These are phyloP conservation scores for Podarcis muralis DNA, from an alignment of 2,113 vertebrate genomes.

Conservation along the genomic window DNA sequence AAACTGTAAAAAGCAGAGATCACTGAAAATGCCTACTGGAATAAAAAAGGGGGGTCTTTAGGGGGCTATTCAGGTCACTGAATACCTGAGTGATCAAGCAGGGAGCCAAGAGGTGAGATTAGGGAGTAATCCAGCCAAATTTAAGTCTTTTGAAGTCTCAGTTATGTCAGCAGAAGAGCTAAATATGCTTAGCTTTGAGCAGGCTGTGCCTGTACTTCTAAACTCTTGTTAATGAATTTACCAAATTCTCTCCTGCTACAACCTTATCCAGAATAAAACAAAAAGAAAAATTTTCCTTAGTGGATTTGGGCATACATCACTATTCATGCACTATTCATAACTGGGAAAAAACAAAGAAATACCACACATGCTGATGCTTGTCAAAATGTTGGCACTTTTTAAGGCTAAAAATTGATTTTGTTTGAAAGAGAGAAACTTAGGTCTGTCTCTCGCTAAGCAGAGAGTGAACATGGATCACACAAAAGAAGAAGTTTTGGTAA, in stretches of 20 bases:
- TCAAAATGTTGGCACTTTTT: not conserved
- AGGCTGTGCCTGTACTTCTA: not conserved
- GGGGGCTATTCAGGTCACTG: too few species aligned
- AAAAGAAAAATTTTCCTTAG: not conserved
- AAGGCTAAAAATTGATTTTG: conserved; percentile 41
- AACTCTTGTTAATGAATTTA: not conserved
- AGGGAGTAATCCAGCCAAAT: not conserved
- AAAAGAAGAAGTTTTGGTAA: too few species aligned
- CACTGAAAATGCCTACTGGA: too few species aligned
- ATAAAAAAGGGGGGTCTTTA: too few species aligned
- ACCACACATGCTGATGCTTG: not conserved
- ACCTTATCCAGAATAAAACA: not conserved
- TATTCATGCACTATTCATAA: not conserved
- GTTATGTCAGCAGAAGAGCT: not conserved
- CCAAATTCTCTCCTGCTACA: not conserved
- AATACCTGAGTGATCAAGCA: too few species aligned
- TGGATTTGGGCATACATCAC: not conserved
- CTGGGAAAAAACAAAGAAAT: not conserved
- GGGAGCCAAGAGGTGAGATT: not conserved
- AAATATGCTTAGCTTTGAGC: not conserved
- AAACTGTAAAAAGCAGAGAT: too few species aligned
- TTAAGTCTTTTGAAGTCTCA: not conserved
- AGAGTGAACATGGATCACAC: not conserved
- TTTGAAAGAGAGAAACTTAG: conserved; percentile 30
- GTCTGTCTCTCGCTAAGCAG: not conserved